Percentiles rank a stretch among this genome's conserved stretches.
Evolutionary conservation across 2,113 vertebrate species (phyloP).

Genomic region (Eidolon helvum): DNA sequence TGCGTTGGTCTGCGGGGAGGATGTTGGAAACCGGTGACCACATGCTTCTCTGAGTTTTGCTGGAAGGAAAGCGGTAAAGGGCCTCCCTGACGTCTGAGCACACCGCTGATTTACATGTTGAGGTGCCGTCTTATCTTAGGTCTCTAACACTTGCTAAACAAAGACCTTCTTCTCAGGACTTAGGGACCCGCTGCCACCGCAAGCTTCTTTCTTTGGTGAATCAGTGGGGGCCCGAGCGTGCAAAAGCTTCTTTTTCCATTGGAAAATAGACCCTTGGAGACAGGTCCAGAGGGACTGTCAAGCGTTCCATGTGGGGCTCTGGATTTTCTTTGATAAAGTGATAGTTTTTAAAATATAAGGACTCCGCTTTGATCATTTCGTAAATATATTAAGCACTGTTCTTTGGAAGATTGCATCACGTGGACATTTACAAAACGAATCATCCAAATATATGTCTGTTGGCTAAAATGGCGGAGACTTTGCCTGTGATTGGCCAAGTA

Average conservation of each 20-base stretch:
- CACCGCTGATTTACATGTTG: neutral
- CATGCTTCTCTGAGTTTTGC: conserved; percentile 48
- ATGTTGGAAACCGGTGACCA: conserved; percentile 54
- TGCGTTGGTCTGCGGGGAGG: conserved; percentile 29
- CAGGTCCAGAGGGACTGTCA: neutral
- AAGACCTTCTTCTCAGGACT: conserved; percentile 12
- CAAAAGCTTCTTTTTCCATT: neutral
- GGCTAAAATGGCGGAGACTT: conserved; percentile 25
- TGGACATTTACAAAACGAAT: conserved; percentile 53
- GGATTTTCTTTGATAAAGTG: conserved; percentile 41
- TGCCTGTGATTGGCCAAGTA: neutral
- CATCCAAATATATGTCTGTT: conserved; percentile 50
- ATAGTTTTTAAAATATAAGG: conserved; percentile 47
- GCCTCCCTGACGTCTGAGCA: conserved; percentile 29
- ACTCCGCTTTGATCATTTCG: conserved; percentile 16
- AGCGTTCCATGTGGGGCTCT: neutral
- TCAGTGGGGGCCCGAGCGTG: neutral
- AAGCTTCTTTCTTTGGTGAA: conserved; percentile 50
- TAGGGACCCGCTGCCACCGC: neutral
- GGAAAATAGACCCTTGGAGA: conserved; percentile 15
- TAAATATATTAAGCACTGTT: conserved; percentile 27
- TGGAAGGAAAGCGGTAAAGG: conserved; percentile 30
- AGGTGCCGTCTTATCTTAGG: conserved; percentile 10
- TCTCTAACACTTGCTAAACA: neutral
- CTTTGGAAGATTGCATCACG: conserved; percentile 40